Evolutionary conservation across 2,113 vertebrate genomes (phyloP).

Genomic region (Paraplagusia blochii): DNA sequence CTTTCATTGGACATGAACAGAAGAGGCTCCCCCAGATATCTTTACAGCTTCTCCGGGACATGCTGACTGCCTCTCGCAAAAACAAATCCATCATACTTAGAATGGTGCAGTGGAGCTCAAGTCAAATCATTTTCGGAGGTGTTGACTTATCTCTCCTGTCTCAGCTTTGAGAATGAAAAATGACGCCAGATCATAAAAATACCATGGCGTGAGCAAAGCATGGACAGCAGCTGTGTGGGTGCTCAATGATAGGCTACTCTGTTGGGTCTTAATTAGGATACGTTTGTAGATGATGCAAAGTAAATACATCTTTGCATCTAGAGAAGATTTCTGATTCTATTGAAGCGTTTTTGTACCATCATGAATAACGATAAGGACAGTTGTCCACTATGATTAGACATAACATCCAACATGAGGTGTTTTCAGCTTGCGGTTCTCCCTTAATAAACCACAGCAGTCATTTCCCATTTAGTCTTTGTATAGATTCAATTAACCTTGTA

Average conservation of each 20-base stretch:
- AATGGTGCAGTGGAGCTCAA: constrained; percentile 26
- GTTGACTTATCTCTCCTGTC: constrained; percentile 54
- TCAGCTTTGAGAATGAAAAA: constrained; percentile 43
- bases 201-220: constrained; percentile 34
- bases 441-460: too few relatives aligned
- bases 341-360: too few relatives aligned
- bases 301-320: too few relatives aligned
- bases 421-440: too few relatives aligned
- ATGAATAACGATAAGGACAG: too few relatives aligned
- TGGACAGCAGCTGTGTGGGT: constrained; percentile 21
- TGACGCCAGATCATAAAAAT: constrained; percentile 60
- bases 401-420: too few relatives aligned
- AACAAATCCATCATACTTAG: constrained; percentile 59
- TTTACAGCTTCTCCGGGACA: constrained; percentile 33
- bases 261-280: constrained; percentile 33
- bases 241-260: constrained; percentile 35
- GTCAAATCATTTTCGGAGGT: constrained; percentile 58
- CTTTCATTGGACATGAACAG: constrained; percentile 17
- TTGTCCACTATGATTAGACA: too few relatives aligned
- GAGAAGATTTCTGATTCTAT: too few relatives aligned
- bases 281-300: constrained; percentile 42
- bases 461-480: constrained; percentile 8
- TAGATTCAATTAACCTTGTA: constrained; percentile 9
- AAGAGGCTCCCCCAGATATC: constrained; percentile 21
- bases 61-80: constrained; percentile 40